Percentiles rank a stretch among this genome's conserved stretches.
phyloP scores from a whole-genome alignment of 2,888 invertebrate genomes.

The Labia minor region DNA sequence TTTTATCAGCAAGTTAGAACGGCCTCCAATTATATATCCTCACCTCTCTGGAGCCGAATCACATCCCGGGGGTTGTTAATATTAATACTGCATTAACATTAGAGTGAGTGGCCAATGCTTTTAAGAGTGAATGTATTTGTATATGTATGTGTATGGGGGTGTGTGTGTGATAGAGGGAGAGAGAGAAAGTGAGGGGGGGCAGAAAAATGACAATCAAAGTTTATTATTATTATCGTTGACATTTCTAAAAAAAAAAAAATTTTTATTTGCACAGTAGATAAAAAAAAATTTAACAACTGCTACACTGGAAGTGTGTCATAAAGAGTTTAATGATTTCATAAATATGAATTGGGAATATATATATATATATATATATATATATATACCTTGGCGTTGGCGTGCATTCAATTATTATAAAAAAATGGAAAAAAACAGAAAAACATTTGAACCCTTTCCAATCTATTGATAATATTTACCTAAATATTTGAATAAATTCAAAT shows the following conservation, averaged over 20 bases:
- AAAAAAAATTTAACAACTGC: neutral
- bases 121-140: no score
- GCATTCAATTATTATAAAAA: no score
- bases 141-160: no score
- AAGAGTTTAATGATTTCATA: neutral
- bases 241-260: neutral
- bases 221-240: conserved; percentile 9
- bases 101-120: conserved; percentile 7
- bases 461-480: no score
- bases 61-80: neutral
- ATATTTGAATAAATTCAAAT: no score
- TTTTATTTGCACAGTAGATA: neutral
- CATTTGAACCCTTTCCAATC: no score
- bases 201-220: neutral
- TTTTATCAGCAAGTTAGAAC: neutral
- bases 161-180: no score
- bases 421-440: no score
- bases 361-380: no score
- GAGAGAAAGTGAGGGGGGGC: neutral
- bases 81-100: conserved; percentile 13
- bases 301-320: neutral
- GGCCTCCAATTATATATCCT: neutral
- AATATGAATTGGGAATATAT: no score
- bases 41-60: neutral
- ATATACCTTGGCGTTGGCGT: no score